Percentiles rank a stretch among this genome's conserved stretches.
Conservation (phyloP, 2,888 invertebrate species). For the Drosophila meridiana region DNA sequence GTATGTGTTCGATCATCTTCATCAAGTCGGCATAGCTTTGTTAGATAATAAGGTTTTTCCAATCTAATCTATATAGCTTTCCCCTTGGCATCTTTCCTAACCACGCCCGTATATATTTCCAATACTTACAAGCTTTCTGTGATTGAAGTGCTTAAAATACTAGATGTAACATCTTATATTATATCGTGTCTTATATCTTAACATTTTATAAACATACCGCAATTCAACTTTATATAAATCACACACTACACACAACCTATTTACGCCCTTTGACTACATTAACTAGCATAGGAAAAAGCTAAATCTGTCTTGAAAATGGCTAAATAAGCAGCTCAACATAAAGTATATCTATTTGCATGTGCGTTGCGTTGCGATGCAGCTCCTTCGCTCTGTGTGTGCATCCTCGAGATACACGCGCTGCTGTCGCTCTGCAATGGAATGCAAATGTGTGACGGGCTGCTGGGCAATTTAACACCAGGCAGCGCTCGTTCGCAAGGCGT, state of each 20-base stretch:
- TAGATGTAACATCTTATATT: too few species aligned
- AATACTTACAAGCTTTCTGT: too few species aligned
- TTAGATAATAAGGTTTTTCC: too few species aligned
- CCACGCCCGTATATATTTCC: too few species aligned
- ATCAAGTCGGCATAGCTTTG: too few species aligned
- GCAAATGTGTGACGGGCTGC: constrained; percentile 67
- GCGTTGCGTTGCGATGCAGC: neutral
- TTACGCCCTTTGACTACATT: neutral
- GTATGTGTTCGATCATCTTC: too few species aligned
- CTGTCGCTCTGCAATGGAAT: constrained; percentile 45
- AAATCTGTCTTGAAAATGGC: neutral
- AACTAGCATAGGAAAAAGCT: neutral
- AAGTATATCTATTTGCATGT: neutral
- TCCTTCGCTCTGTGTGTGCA: constrained; percentile 36
- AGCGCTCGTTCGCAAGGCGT: constrained; percentile 1
- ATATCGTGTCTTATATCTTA: too few species aligned
- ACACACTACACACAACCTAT: neutral
- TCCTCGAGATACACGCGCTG: constrained; percentile 61
- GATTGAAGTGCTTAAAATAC: too few species aligned
- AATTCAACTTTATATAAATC: neutral
- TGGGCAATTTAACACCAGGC: constrained; percentile 78
- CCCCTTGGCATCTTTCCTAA: too few species aligned
- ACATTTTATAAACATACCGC: too few species aligned
- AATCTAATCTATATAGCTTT: too few species aligned
- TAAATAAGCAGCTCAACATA: neutral